Evolutionary conservation across 2,113 vertebrate genomes (phyloP).

Genomic region (Hippopotamus amphibius): DNA sequence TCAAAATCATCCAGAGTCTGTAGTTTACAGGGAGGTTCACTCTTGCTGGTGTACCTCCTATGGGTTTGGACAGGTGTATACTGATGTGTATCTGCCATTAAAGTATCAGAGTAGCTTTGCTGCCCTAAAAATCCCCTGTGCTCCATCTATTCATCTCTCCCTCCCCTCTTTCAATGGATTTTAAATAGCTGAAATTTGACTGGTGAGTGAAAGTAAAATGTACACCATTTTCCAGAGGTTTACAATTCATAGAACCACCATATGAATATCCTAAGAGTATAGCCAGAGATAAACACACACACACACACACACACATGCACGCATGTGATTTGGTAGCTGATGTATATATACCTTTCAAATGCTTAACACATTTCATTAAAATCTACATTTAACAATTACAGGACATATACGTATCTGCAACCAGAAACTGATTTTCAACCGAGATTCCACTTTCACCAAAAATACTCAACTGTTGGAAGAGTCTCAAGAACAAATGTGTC

Average conservation of each 20-base stretch:
- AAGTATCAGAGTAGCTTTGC: not conserved
- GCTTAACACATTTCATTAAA: not conserved
- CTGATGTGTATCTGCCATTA: not conserved
- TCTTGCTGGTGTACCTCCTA: not conserved
- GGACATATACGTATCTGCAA: not conserved
- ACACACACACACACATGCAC: not conserved
- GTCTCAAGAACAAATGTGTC: not conserved
- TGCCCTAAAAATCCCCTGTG: not conserved
- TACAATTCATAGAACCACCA: not conserved
- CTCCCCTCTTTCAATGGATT: not conserved
- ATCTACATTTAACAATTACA: not conserved
- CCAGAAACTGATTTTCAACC: not conserved
- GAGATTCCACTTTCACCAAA: not conserved
- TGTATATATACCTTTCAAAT: not conserved
- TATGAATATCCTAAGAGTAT: not conserved
- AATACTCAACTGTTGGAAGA: not conserved
- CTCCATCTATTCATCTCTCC: not conserved
- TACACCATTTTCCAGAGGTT: not conserved
- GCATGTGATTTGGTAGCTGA: not conserved
- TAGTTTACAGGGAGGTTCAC: not conserved
- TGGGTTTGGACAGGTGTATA: not conserved
- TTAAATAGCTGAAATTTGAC: not conserved
- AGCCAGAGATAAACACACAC: not conserved
- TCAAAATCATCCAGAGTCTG: not conserved
- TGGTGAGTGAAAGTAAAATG: not conserved